Base-by-base conservation (phyloP, 2,888 invertebrate genomes). In the Encarsia formosa region DNA sequence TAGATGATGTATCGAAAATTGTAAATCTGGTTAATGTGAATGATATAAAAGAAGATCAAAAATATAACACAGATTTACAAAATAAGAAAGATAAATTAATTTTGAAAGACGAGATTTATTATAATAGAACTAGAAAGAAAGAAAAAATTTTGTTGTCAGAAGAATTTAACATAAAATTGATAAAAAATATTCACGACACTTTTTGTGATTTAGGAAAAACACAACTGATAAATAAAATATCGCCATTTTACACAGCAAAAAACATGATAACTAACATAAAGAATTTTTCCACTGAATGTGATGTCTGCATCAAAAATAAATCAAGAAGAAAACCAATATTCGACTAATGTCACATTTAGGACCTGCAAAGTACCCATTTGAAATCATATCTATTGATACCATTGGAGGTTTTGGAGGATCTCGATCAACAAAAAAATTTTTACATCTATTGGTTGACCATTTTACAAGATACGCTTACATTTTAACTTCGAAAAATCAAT, bases 381-480 rank as follows among this genome's bases (percentile, higher is more conserved):
- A 60, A 43, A 61, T 62, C 5, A 24, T 61, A 8, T 59, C 60
- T 0, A 57, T 61, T 13, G 62, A 60, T n/a, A 62, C 60, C 2
- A 60, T 61, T 5, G 60, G 58, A 23, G 62, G 55, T 9, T 59
- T 61, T 31, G 59, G 57, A 13, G 52, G 55, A 4, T 20, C 31
- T 1, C 39, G 57, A 35, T 59, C 58, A 3, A 57, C 56, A 31
- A 59, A 58, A 47, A 57, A 43, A 56, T 59, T 52, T 22, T 2
- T 59, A 9, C 52, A 58, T 35, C 29, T 54, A 3, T 31, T 54
- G 20, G 47, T 50, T 3, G 54, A 50, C 19, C 55, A 55, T 31
- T 55, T 56, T 22, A 52, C 56, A 6, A 41, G 56, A 38, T 56
- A 52, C 16, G 56, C 56, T 3, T 46, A 26, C n/a, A 56, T 52